Conservation (phyloP, 2,888 invertebrate species). For the Lucinisca nassula region DNA sequence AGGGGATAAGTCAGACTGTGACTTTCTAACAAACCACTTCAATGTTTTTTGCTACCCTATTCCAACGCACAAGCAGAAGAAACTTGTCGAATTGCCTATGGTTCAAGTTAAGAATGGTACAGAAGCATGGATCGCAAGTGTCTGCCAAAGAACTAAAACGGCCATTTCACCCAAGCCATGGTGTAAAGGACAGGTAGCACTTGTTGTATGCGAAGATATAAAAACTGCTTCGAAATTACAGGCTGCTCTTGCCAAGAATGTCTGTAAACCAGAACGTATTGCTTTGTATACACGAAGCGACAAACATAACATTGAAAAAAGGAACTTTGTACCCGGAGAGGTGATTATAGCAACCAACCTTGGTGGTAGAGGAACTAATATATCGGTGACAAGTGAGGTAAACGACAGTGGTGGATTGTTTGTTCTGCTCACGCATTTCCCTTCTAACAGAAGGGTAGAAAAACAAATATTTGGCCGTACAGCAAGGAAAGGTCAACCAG, state of each 20-base stretch:
- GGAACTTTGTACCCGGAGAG: conserved; percentile 31
- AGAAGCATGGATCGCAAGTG: neutral
- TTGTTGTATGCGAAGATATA: conserved; percentile 34
- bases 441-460: neutral
- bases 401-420: conserved; percentile 62
- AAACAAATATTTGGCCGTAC: conserved; percentile 4
- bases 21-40: conserved; percentile 69
- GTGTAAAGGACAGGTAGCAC: neutral
- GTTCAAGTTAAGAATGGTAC: neutral
- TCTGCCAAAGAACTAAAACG: neutral
- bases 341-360: conserved; percentile 66
- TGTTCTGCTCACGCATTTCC: conserved; percentile 29
- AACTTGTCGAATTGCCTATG: conserved; percentile 39
- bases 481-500: neutral
- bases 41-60: conserved; percentile 40
- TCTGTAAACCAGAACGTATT: neutral
- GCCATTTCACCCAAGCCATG: neutral
- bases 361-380: conserved; percentile 68
- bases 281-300: conserved; percentile 7
- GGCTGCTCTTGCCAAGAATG: neutral
- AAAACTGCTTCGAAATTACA: conserved; percentile 8
- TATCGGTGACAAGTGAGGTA: conserved; percentile 28
- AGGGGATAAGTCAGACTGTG: conserved; percentile 76
- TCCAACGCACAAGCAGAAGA: conserved; percentile 47
- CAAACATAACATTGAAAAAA: neutral